phyloP scores from a whole-genome alignment of 2,888 invertebrate species.

The Oegoconia quadripuncta region DNA sequence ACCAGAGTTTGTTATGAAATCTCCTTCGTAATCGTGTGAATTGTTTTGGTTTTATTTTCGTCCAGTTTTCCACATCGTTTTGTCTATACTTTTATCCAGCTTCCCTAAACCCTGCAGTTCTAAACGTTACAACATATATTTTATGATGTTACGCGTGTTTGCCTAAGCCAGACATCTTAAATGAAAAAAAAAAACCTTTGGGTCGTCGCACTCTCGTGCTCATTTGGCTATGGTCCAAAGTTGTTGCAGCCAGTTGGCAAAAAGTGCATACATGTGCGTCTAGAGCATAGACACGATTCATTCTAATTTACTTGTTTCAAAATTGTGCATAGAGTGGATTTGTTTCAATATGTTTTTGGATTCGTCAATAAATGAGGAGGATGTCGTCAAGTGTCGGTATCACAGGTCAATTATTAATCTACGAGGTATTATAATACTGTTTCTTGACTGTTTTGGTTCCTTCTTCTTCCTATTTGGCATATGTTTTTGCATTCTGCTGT shows the following conservation, averaged over 20 bases:
- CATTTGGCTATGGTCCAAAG: slow-evolving; percentile 49
- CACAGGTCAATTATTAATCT: too few species aligned
- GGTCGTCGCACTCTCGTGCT: slow-evolving; percentile 46
- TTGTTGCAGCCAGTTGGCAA: slow-evolving; percentile 37
- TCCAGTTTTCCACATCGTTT: neutral
- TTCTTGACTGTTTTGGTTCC: too few species aligned
- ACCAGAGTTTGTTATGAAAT: too few species aligned
- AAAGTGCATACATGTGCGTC: slow-evolving; percentile 33
- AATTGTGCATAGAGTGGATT: too few species aligned
- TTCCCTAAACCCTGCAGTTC: neutral
- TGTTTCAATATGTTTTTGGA: too few species aligned
- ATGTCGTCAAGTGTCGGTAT: too few species aligned
- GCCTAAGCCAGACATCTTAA: slow-evolving; percentile 4
- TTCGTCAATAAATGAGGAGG: slow-evolving; percentile 6
- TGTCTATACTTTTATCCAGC: too few species aligned
- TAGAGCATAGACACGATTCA: slow-evolving; percentile 41
- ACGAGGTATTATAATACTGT: too few species aligned
- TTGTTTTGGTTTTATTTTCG: neutral
- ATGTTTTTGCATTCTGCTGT: too few species aligned
- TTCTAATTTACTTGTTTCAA: neutral
- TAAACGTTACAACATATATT: too few species aligned
- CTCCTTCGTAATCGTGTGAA: too few species aligned
- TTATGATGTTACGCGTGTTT: slow-evolving; percentile 1
- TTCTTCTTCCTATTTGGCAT: too few species aligned
- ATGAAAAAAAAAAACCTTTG: slow-evolving; percentile 18